Evolutionary conservation across 2,113 vertebrate species (phyloP), one percentile per base, ranked within the genome.

Genomic region (Pterocles burchelli): DNA sequence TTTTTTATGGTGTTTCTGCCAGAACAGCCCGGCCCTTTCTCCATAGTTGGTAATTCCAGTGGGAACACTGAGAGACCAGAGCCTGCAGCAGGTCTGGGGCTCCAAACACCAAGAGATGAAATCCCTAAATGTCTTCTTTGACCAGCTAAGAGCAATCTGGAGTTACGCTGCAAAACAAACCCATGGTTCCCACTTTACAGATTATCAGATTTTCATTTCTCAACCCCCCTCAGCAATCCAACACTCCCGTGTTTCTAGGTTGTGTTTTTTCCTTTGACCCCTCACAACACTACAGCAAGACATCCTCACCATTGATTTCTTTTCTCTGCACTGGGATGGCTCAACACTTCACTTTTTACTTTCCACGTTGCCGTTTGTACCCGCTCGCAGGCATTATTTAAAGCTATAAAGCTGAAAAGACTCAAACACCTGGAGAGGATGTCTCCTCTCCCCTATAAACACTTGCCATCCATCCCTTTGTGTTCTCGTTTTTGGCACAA

Each of bases 241-340:
- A 74, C 54, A 33, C 61, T 81, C 55, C 71, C 68, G 33, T 66
- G 8, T 1, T 57, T 93, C 80, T 58, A 11, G 1, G 11, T 28
- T 54, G 13, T 7, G 22, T 85, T 73, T 45, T 8, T 74, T 43
- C 4, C 48, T 91, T 78, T 91, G 94, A 89, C 95, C 94, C 29
- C 31, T 75, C 61, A 18, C 68, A 89, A 82, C 66, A 89, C 49
- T 45, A 96, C 89, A 88, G 78, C 52, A 91, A 93, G 81, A 94
- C 89, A 85, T 93, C 36, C 62, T 51, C 88, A 72, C 31, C 78
- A 91, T 71, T 96, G 34, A 94, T 93, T 95, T 89, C 6, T 93
- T 89, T 87, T 63, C 66, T 78, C 55, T 78, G 21, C 25, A 57
- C 65, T 68, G 48, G 76, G 93, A 87, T 75, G 74, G 71, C 71